These are phyloP conservation scores for Ectemnius cavifrons DNA, from an alignment of 2,888 invertebrate species.

Conservation along the genomic window DNA sequence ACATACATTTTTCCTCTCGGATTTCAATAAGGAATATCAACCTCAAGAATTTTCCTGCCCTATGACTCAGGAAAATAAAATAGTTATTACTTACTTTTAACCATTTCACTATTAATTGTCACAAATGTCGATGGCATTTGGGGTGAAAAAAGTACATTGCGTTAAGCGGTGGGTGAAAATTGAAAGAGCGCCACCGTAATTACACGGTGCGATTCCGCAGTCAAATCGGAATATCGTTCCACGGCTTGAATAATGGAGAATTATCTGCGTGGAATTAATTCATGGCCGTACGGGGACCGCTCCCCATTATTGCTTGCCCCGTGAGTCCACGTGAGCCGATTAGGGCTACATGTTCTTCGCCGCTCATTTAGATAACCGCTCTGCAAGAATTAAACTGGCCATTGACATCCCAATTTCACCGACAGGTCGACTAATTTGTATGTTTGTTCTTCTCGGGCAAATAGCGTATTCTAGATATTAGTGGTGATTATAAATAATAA, in stretches of 20 bases:
- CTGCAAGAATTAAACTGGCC: not conserved
- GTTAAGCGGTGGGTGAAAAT: constrained; percentile 10
- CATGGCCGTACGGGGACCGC: constrained; percentile 50
- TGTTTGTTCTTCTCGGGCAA: too few relatives aligned
- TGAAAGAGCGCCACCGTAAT: constrained; percentile 41
- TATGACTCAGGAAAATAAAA: too few relatives aligned
- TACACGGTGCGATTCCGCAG: constrained; percentile 36
- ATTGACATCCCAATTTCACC: not conserved
- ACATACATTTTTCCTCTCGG: too few relatives aligned
- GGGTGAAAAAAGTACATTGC: not conserved
- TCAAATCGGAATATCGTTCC: constrained; percentile 62
- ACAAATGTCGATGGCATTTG: too few relatives aligned
- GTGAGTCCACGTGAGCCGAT: constrained; percentile 48
- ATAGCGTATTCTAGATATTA: too few relatives aligned
- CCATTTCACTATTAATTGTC: too few relatives aligned
- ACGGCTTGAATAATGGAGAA: constrained; percentile 68
- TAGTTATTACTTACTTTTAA: too few relatives aligned
- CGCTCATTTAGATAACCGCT: too few relatives aligned
- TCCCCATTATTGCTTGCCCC: constrained; percentile 56
- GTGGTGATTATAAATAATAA: too few relatives aligned
- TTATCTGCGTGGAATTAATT: constrained; percentile 66
- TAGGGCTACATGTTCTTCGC: constrained; percentile 50
- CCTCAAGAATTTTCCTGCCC: too few relatives aligned
- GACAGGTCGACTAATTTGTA: too few relatives aligned
- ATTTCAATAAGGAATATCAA: too few relatives aligned